Evolutionary conservation across 2,113 vertebrate species (phyloP), one percentile per base, ranked within the genome.

Genomic region (Chionomys nivalis): DNA sequence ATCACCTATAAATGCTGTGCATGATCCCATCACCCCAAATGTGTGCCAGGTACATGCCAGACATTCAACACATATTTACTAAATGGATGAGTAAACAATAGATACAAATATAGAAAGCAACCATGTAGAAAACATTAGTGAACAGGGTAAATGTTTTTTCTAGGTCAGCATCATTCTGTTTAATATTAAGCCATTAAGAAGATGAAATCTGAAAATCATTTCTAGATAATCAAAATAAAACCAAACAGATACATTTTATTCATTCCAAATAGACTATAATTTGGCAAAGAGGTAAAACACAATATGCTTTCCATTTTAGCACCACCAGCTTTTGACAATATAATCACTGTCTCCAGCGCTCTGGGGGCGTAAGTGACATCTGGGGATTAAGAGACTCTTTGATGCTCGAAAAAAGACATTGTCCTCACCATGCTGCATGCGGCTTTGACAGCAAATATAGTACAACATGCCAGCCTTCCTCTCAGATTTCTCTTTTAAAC

Each of bases 361-460:
- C 65, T 72, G 16, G 44, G 36, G 72, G 55, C 68, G 92, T 77
- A 47, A 92, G 52, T 82, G 70, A 66, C 85, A 96, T 95, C 91
- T 97, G 93, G 65, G 76, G 93, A 93, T 94, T 95, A 95, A 96
- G 79, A 92, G 96, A 81, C 63, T 26, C 87, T 93, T 96, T 93
- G 65, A 96, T 89, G 81, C 11, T 92, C 75, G 96, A 94, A 96
- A 66, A 94, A 96, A 89, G 24, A 90, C 90, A 10, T 87, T 93
- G 55, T 63, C 92, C 72, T 76, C 94, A 82, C 23, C 61, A 89
- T 95, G 76, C 92, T 68, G 76, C 31, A 94, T 75, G 58, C 31
- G 83, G 79, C 52, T 91, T 23, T 86, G 73, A 96, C 77, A 77
- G 55, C 90, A 95, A 98, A 93, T 94, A 96, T 95, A 91, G 82